Evolutionary conservation across 2,797 vertebrate species (phyloP).

Genomic region (Momotus momota): DNA sequence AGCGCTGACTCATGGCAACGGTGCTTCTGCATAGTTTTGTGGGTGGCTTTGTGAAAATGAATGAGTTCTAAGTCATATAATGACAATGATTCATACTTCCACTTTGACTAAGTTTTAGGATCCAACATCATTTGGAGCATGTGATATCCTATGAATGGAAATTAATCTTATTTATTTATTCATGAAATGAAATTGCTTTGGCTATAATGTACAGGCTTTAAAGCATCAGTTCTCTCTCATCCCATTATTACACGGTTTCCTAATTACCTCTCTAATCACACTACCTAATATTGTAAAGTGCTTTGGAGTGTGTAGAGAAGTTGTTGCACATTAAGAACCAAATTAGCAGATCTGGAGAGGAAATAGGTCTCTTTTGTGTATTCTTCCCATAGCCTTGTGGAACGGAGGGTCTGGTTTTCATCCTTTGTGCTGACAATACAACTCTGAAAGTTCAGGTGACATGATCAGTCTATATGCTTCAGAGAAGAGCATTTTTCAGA

Average conservation of each 20-base stretch:
- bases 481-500: background rate
- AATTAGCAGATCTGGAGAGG: constrained; percentile 20
- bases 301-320: constrained; percentile 31
- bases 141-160: background rate
- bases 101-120: background rate
- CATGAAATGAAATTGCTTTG: background rate
- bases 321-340: constrained; percentile 37
- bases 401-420: background rate
- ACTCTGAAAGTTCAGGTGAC: background rate
- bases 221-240: constrained; percentile 6
- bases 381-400: background rate
- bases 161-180: constrained; percentile 27
- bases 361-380: background rate
- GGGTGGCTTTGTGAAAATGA: background rate
- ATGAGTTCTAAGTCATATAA: background rate
- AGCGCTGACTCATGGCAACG: background rate
- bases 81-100: background rate
- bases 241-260: background rate
- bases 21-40: background rate
- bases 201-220: constrained; percentile 11
- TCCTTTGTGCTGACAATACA: background rate
- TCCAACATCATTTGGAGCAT: background rate
- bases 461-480: background rate
- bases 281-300: constrained; percentile 51
- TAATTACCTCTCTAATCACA: constrained; percentile 59